Evolutionary conservation across 2,113 vertebrate genomes (phyloP).

Genomic region (Macquaria ambigua): DNA sequence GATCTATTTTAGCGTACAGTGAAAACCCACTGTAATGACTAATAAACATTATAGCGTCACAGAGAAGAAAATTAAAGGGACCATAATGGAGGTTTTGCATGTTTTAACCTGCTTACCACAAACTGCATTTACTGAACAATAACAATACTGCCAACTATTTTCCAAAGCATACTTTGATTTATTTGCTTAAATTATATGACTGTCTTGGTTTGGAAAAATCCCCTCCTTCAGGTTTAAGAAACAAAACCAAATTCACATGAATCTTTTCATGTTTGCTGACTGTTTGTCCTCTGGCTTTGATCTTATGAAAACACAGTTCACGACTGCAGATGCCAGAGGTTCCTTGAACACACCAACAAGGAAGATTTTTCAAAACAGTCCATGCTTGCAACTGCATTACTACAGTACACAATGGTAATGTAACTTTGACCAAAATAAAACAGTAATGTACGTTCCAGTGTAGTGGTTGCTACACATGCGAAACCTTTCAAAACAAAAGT

Average conservation of each 20-base stretch:
- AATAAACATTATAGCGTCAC: background rate
- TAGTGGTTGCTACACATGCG: background rate
- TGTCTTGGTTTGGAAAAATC: background rate
- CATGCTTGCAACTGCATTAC: background rate
- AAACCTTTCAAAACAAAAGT: background rate
- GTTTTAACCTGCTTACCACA: background rate
- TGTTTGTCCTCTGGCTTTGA: background rate
- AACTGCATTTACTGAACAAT: background rate
- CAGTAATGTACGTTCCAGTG: background rate
- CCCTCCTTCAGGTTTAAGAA: background rate
- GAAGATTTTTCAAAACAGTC: background rate
- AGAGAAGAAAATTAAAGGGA: conserved; percentile 16
- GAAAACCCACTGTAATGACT: background rate
- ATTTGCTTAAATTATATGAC: background rate
- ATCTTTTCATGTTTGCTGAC: background rate
- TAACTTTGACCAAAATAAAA: background rate
- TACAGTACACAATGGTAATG: background rate
- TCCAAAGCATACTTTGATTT: background rate
- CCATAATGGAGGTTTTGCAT: background rate
- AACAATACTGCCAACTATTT: background rate
- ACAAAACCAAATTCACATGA: background rate
- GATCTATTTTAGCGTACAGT: conserved; percentile 16
- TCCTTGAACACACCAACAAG: background rate
- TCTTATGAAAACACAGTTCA: background rate
- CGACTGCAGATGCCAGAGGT: background rate